Evolutionary conservation across 2,113 vertebrate species (phyloP).

Genomic region (Pterocles orientalis): DNA sequence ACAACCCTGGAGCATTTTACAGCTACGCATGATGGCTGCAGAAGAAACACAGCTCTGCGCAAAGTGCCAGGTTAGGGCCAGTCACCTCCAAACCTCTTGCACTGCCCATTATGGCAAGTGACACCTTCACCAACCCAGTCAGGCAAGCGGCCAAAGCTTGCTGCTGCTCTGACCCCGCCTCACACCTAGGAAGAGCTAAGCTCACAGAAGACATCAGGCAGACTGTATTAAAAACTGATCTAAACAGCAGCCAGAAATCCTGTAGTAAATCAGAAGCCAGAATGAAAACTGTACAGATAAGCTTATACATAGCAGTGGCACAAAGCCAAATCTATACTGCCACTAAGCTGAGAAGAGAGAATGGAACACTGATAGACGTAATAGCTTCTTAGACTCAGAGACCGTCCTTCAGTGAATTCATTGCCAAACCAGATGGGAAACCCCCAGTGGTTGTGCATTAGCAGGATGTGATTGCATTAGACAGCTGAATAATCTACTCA

Average conservation of each 20-base stretch:
- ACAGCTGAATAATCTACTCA: background rate
- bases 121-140: background rate
- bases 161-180: background rate
- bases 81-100: background rate
- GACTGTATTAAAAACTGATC: background rate
- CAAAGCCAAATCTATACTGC: background rate
- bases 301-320: background rate
- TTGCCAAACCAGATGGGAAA: background rate
- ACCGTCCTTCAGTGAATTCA: background rate
- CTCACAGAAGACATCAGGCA: background rate
- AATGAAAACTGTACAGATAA: background rate
- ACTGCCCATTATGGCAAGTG: background rate
- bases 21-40: accelerated
- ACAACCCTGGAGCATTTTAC: background rate
- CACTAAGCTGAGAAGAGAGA: background rate
- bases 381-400: background rate
- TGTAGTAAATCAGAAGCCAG: background rate
- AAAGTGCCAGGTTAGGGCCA: background rate
- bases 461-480: background rate
- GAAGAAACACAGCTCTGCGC: background rate
- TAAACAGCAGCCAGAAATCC: background rate
- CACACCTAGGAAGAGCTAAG: background rate
- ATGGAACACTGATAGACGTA: accelerated
- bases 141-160: background rate
- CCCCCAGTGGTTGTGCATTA: background rate